Evolutionary conservation across 2,888 invertebrate genomes (phyloP).

Genomic region (Acrobasis suavella): DNA sequence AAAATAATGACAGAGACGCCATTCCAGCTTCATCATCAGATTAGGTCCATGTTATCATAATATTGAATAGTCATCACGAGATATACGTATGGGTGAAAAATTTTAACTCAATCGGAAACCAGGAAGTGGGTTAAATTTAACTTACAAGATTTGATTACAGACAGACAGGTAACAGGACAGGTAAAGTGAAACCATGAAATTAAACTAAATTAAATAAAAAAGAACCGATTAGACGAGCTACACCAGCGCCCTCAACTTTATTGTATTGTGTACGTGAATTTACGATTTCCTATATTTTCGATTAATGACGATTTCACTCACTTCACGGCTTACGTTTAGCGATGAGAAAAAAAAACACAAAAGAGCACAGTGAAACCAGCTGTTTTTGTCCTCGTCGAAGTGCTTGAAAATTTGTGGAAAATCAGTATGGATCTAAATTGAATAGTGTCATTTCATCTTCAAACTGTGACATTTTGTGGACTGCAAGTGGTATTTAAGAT

Average conservation of each 20-base stretch:
- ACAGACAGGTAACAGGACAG: too few species aligned
- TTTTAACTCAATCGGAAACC: too few species aligned
- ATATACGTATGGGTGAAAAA: too few species aligned
- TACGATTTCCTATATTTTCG: conserved; percentile 5
- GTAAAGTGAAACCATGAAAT: too few species aligned
- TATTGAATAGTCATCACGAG: too few species aligned
- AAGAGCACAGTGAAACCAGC: conserved; percentile 65
- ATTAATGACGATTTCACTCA: conserved; percentile 11
- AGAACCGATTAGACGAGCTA: not conserved
- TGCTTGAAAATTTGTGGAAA: conserved; percentile 63
- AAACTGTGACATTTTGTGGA: conserved; percentile 62
- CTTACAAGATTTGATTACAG: too few species aligned
- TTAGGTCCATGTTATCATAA: too few species aligned
- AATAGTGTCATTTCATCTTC: conserved; percentile 64
- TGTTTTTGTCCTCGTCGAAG: conserved; percentile 70
- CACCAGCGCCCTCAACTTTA: conserved; percentile 19
- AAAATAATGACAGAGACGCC: too few species aligned
- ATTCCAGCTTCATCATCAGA: too few species aligned
- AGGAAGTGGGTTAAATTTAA: too few species aligned
- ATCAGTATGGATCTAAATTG: conserved; percentile 76
- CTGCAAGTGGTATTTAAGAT: conserved; percentile 51
- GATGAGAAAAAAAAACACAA: conserved; percentile 57
- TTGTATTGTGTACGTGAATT: not conserved
- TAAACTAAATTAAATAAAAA: not conserved
- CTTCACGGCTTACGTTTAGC: conserved; percentile 21